These are phyloP conservation scores for Myripristis murdjan DNA, from an alignment of 2,797 vertebrate genomes.

Conservation along the genomic window DNA sequence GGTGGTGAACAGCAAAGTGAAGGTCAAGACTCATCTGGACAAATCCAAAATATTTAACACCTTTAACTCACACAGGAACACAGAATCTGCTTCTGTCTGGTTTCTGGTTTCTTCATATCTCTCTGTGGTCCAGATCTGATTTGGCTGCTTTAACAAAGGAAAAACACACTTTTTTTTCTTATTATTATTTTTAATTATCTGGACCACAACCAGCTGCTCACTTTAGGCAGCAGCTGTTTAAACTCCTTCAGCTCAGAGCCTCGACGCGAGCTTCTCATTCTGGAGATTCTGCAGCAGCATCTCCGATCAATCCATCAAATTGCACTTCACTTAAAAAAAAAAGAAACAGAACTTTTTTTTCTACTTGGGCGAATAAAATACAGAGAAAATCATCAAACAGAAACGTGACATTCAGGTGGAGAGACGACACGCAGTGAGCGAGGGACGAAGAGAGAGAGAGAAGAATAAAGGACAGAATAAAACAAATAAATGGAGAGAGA, in stretches of 20 bases:
- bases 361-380: constrained; percentile 21
- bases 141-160: no score
- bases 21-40: constrained; percentile 31
- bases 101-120: no score
- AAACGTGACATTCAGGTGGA: constrained; percentile 44
- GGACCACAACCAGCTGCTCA: no score
- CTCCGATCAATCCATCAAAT: constrained; percentile 48
- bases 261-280: constrained; percentile 6
- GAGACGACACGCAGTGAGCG: constrained; percentile 46
- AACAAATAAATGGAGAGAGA: constrained; percentile 44
- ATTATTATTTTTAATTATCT: background rate
- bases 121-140: no score
- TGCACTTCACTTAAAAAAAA: constrained; percentile 39
- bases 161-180: no score
- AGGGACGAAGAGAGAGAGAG: background rate
- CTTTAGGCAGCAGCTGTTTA: no score
- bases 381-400: constrained; percentile 37
- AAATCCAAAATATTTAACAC: constrained; percentile 6
- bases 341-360: background rate
- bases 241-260: no score
- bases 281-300: constrained; percentile 51
- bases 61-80: background rate
- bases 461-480: constrained; percentile 11
- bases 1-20: no score
- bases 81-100: no score